Evolutionary conservation across 1,140 invertebrate genomes (phyloP), one percentile per base, ranked within the genome.

Genomic region (Brachionus plicatilis): DNA sequence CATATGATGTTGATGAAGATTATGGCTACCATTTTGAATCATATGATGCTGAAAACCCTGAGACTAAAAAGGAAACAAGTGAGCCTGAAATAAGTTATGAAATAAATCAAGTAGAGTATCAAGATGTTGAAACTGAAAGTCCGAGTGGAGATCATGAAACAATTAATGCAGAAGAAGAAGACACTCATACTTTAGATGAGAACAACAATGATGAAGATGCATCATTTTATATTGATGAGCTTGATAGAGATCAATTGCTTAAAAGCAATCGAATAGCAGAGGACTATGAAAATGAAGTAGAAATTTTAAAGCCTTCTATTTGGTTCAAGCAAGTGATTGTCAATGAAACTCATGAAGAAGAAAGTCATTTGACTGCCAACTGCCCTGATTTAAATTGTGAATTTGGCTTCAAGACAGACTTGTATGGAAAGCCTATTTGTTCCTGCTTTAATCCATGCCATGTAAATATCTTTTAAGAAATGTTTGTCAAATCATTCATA

Each of bases 361-460:
- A 76, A 50, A 76, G 72, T 50, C 72, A 76, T 37, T 47, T 76
- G 11, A 76, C 20, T 27, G 79, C 79, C 53, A 68, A 82, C 27
- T 82, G 79, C 17, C 79, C 79, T 8, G 37, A 56, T 29, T 37
- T 82, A 14, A 82, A 60, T 27, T 82, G 79, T 66, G 79, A 82
- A 37, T 82, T 65, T 82, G 79, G 79, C 3, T 82, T 43, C 12
- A 82, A 82, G 27, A 60, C 65, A 37, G 79, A 82, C 29, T 82
- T 82, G 53, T 60, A 65, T 60, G 79, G 79, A 27, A 60, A 68
- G 45, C 53, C 79, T n/a, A 60, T 82, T 65, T 82, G 79, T 47
- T 33, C 79, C 3, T 82, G 79, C 24, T 60, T 68, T 27, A 68
- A 82, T 82, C 79, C 79, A 45, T 82, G 79, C 14, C 20, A 82